phyloP scores from a whole-genome alignment of 2,888 invertebrate species.

The Troides aeacus region DNA sequence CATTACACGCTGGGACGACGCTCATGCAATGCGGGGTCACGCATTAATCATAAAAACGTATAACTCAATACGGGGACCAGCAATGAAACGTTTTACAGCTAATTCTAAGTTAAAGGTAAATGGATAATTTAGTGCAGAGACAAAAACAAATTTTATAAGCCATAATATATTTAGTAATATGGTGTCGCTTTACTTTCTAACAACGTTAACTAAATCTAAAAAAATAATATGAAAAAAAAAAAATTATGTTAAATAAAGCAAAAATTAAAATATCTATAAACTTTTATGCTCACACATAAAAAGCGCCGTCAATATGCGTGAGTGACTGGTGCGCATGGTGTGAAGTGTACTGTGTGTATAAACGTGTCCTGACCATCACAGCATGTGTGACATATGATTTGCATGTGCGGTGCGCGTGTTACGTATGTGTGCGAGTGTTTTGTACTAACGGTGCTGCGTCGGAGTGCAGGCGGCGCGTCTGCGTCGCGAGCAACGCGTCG shows the following conservation, averaged over 20 bases:
- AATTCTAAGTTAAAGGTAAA: slow-evolving; percentile 5
- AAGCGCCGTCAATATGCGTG: background rate
- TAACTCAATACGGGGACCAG: slow-evolving; percentile 12
- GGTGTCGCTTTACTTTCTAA: background rate
- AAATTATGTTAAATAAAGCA: background rate
- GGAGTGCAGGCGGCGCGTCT: slow-evolving; percentile 84
- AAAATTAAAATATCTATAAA: background rate
- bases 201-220: too few species aligned
- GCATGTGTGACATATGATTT: slow-evolving; percentile 3
- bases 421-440: slow-evolving; percentile 7
- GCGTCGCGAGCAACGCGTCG: slow-evolving; percentile 89
- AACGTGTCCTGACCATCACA: background rate
- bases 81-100: slow-evolving; percentile 9
- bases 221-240: background rate
- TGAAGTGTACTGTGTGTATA: slow-evolving; percentile 10
- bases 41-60: slow-evolving; percentile 35
- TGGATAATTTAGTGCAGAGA: background rate
- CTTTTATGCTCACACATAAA: background rate
- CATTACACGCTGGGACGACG: slow-evolving; percentile 36
- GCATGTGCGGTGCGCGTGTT: slow-evolving; percentile 3
- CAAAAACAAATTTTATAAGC: background rate
- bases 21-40: slow-evolving; percentile 66
- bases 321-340: background rate
- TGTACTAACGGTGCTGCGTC: slow-evolving; percentile 76
- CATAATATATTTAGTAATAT: background rate